A percentile compares a stretch with the other conserved stretches of the same genome.
phyloP scores from a whole-genome alignment of 2,888 invertebrate genomes.

The Hipparchia sbordonii region DNA sequence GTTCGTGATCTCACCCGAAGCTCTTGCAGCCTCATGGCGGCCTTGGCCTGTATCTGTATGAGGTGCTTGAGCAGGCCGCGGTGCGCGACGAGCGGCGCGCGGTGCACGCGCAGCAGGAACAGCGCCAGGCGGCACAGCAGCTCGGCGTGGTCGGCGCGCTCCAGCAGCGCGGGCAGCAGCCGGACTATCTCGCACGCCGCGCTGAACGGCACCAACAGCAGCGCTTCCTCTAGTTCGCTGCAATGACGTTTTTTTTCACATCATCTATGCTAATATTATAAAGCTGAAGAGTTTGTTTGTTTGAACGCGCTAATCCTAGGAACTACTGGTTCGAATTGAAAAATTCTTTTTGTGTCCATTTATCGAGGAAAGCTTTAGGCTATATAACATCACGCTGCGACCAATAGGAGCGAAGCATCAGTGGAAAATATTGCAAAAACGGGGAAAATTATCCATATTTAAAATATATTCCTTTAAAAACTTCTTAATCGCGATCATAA shows the following conservation, averaged over 20 bases:
- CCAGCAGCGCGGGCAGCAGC: constrained; percentile 86
- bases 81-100: constrained; percentile 90
- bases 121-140: constrained; percentile 89
- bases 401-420: too few species aligned
- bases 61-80: constrained; percentile 86
- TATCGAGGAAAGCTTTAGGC: too few species aligned
- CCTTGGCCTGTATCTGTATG: constrained; percentile 84
- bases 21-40: constrained; percentile 81
- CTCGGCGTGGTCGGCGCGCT: constrained; percentile 88
- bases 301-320: too few species aligned
- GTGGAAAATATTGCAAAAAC: too few species aligned
- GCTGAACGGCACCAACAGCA: constrained; percentile 92
- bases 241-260: constrained; percentile 44
- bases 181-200: constrained; percentile 90
- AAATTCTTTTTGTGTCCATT: too few species aligned
- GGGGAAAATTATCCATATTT: too few species aligned
- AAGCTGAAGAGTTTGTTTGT: too few species aligned
- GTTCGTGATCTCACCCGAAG: constrained; percentile 58
- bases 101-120: constrained; percentile 89
- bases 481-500: too few species aligned
- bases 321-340: too few species aligned
- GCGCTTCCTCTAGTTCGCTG: constrained; percentile 95
- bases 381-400: too few species aligned
- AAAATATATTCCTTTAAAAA: too few species aligned
- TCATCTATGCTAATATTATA: too few species aligned